phyloP scores from a whole-genome alignment of 2,797 vertebrate genomes.

The Podarcis lilfordi region DNA sequence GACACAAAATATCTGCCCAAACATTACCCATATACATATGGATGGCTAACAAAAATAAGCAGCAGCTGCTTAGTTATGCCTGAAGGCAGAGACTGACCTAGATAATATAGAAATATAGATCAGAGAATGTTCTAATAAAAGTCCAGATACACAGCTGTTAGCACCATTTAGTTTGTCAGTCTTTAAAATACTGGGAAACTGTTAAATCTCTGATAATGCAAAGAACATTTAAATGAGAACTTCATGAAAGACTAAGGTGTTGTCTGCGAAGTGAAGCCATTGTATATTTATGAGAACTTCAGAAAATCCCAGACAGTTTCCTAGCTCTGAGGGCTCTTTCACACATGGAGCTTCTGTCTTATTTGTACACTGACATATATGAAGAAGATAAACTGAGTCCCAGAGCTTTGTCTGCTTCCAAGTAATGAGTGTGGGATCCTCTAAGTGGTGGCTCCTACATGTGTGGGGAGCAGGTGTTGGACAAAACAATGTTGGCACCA shows the following conservation, averaged over 20 bases:
- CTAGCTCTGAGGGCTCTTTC: not conserved
- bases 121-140: not conserved
- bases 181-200: not conserved
- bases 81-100: constrained; percentile 17
- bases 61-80: constrained; percentile 7
- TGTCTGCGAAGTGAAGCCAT: not conserved
- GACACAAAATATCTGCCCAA: not conserved
- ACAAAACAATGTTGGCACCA: not conserved
- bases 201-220: not conserved
- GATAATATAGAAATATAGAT: constrained; percentile 11
- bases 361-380: not conserved
- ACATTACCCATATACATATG: not conserved
- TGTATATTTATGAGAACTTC: not conserved
- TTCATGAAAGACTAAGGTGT: not conserved
- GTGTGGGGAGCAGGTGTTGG: not conserved
- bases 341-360: not conserved
- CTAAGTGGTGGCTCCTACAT: not conserved
- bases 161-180: not conserved
- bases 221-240: not conserved
- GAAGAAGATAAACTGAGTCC: not conserved
- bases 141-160: not conserved
- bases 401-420: not conserved
- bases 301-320: not conserved
- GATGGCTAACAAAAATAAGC: constrained; percentile 2
- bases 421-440: not conserved